Conservation (phyloP, 2,797 vertebrate species). For the Varecia variegata region DNA sequence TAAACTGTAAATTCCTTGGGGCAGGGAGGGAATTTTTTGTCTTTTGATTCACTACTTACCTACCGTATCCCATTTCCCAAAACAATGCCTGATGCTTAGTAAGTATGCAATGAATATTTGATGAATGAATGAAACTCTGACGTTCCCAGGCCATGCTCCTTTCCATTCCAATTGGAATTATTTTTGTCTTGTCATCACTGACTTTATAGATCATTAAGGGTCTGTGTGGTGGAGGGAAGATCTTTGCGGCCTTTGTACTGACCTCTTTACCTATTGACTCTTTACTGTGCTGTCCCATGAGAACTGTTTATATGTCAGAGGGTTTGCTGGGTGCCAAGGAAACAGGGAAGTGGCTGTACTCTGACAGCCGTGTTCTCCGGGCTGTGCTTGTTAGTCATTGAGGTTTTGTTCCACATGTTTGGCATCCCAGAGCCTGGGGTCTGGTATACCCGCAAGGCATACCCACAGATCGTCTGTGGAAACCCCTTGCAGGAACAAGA, state of each 20-base stretch:
- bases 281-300: not conserved
- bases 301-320: not conserved
- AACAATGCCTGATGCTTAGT: not conserved
- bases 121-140: not conserved
- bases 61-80: not conserved
- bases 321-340: conserved; percentile 14
- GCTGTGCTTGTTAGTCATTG: conserved; percentile 50
- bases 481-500: not conserved
- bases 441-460: not conserved
- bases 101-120: not conserved
- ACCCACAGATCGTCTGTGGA: not conserved
- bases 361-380: conserved; percentile 25
- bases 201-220: not conserved
- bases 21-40: not conserved
- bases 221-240: not conserved
- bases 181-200: not conserved
- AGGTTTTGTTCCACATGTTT: conserved; percentile 47
- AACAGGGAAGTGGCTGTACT: conserved; percentile 25
- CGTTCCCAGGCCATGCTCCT: not conserved
- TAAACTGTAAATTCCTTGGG: not conserved
- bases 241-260: not conserved
- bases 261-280: not conserved
- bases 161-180: not conserved
- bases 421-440: not conserved
- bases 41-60: not conserved